Evolutionary conservation across 2,113 vertebrate species (phyloP).

Genomic region (Hymenochirus boettgeri): DNA sequence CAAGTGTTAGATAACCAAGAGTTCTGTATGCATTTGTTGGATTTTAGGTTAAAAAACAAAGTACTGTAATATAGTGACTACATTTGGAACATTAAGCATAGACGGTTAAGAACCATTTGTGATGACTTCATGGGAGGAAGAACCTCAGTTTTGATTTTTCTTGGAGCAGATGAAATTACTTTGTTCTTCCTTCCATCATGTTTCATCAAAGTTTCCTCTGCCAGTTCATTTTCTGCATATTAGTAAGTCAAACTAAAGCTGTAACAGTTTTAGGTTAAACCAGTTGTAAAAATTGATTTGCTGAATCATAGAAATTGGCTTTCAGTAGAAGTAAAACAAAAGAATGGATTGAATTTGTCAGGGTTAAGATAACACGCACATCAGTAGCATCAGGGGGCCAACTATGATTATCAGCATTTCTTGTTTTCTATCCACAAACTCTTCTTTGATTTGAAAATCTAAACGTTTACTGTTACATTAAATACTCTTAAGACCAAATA

Average conservation of each 20-base stretch:
- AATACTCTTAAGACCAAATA: too few species aligned
- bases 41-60: too few species aligned
- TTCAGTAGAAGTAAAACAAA: background rate
- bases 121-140: too few species aligned
- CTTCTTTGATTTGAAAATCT: too few species aligned
- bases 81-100: too few species aligned
- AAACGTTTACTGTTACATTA: too few species aligned
- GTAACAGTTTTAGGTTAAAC: background rate
- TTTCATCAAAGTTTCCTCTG: background rate
- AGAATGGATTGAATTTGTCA: background rate
- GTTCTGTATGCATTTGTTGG: too few species aligned
- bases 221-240: constrained; percentile 2
- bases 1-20: too few species aligned
- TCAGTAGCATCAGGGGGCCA: background rate
- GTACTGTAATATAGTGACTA: too few species aligned
- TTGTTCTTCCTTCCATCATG: background rate
- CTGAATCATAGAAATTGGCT: background rate
- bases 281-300: constrained; percentile 12
- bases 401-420: background rate
- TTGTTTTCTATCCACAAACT: background rate
- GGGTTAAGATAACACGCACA: background rate
- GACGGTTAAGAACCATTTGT: too few species aligned
- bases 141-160: background rate
- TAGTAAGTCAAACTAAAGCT: background rate
- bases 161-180: background rate